phyloP scores from a whole-genome alignment of 2,888 invertebrate genomes.

The Odontocolon sp. region DNA sequence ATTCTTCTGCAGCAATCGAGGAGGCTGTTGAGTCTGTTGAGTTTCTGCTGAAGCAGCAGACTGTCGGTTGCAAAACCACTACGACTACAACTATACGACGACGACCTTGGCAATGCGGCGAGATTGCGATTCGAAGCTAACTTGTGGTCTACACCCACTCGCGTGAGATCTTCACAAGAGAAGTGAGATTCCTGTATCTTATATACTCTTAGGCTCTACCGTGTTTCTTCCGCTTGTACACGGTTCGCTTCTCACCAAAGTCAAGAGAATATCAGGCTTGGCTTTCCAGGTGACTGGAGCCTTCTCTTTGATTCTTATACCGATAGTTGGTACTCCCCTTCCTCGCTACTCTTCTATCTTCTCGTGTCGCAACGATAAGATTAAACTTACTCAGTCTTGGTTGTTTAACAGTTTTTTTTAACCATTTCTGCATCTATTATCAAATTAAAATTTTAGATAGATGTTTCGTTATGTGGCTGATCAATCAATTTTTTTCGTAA shows the following conservation, averaged over 20 bases:
- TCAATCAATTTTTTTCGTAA: too few relatives aligned
- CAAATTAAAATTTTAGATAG: neutral
- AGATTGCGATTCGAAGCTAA: slow-evolving; percentile 52
- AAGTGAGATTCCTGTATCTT: slow-evolving; percentile 22
- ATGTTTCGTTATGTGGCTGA: neutral
- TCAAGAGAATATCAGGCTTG: slow-evolving; percentile 4
- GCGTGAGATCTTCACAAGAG: slow-evolving; percentile 35
- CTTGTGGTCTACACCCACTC: slow-evolving; percentile 53
- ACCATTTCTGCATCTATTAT: neutral
- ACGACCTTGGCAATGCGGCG: slow-evolving; percentile 54
- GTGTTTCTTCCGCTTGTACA: slow-evolving; percentile 12
- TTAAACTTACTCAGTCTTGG: neutral
- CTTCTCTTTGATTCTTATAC: slow-evolving; percentile 14
- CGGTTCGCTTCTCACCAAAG: slow-evolving; percentile 16
- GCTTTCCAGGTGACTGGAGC: slow-evolving; percentile 33
- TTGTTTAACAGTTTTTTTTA: neutral
- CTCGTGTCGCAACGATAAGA: slow-evolving; percentile 10
- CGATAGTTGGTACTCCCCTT: slow-evolving; percentile 4
- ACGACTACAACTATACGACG: slow-evolving; percentile 20
- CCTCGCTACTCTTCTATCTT: neutral
- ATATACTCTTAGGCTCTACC: neutral
- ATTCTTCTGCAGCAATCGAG: neutral
- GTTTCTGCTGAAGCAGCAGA: neutral
- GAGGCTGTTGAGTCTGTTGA: neutral
- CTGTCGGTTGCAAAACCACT: slow-evolving; percentile 8